phyloP scores from a whole-genome alignment of 2,113 vertebrate genomes.

The Taurulus bubalis region DNA sequence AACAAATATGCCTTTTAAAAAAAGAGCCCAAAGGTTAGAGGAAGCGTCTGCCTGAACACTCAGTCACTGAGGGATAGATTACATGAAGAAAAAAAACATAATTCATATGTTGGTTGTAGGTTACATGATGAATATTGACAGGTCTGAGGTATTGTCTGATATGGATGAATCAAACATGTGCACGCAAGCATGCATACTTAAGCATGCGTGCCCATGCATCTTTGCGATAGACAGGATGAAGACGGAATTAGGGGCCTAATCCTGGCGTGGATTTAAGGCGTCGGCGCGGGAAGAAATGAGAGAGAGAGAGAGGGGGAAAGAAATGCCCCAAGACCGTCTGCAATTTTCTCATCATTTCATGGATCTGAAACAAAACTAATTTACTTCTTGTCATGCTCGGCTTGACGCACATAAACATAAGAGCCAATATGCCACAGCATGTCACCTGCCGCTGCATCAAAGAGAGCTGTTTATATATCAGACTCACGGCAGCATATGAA shows the following conservation, averaged over 20 bases:
- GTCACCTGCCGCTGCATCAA: conserved; percentile 74
- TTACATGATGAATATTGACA: conserved; percentile 30
- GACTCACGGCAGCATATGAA: conserved; percentile 61
- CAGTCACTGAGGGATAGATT: conserved; percentile 10
- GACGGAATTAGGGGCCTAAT: conserved; percentile 70
- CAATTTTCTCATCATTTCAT: conserved; percentile 80
- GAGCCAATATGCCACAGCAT: conserved; percentile 63
- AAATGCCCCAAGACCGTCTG: conserved; percentile 59
- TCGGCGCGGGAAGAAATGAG: conserved; percentile 48
- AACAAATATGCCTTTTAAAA: neutral
- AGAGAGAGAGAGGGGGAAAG: neutral
- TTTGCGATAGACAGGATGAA: conserved; percentile 62
- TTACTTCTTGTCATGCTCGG: conserved; percentile 79
- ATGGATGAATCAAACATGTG: conserved; percentile 54
- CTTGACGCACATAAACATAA: conserved; percentile 75
- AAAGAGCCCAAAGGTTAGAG: neutral
- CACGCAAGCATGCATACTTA: conserved; percentile 56
- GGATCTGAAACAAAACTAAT: conserved; percentile 84
- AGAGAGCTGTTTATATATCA: conserved; percentile 73
- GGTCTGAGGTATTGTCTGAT: conserved; percentile 42
- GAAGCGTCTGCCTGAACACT: conserved; percentile 12
- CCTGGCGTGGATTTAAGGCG: conserved; percentile 65
- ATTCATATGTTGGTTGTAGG: conserved; percentile 19
- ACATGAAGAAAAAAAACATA: neutral
- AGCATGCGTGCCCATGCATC: conserved; percentile 53